phyloP scores from a whole-genome alignment of 2,113 vertebrate genomes.

The Ctenomys sociabilis region DNA sequence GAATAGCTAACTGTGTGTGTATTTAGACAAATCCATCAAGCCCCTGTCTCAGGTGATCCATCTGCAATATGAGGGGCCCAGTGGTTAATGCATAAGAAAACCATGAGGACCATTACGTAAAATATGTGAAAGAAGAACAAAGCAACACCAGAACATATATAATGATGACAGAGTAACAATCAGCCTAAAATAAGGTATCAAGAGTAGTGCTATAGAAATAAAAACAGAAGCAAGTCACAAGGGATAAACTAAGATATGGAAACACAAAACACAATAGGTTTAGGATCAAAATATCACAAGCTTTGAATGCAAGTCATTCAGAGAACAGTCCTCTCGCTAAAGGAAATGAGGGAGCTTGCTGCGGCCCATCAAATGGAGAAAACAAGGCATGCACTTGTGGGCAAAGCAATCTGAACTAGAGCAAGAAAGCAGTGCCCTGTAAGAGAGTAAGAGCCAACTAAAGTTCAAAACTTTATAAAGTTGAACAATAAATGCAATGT shows the following conservation, averaged over 20 bases:
- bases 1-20: background rate
- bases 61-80: background rate
- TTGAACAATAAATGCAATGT: background rate
- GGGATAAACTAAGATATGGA: background rate
- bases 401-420: background rate
- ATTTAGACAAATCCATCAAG: background rate
- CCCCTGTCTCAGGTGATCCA: background rate
- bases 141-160: background rate
- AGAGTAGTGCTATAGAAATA: accelerated
- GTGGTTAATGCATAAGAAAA: background rate
- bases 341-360: background rate
- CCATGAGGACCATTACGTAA: background rate
- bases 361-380: too few relatives aligned
- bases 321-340: background rate
- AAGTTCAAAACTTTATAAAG: background rate
- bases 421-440: background rate
- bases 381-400: background rate
- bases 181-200: background rate
- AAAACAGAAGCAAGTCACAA: background rate
- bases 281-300: background rate
- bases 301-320: background rate
- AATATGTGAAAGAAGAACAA: background rate
- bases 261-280: background rate
- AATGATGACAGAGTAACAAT: background rate
- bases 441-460: background rate